Evolutionary conservation across 1,140 invertebrate genomes (phyloP).

Genomic region (Brachionus koreanus): DNA sequence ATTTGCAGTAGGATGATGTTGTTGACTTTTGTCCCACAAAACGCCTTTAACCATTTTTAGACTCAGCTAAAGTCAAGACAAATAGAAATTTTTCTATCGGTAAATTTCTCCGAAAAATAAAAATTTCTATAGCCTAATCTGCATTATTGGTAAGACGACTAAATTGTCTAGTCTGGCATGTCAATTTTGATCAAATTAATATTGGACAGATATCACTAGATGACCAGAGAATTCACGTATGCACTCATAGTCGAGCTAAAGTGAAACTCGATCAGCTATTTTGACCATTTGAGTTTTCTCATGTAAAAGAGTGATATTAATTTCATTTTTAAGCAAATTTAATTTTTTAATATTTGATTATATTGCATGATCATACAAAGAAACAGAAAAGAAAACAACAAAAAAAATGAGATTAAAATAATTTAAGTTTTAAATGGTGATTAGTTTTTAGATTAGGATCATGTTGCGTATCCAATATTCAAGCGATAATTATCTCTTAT

Average conservation of each 20-base stretch:
- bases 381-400: no score
- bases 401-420: not conserved
- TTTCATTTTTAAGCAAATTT: not conserved
- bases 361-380: not conserved
- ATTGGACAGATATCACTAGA: not conserved
- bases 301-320: not conserved
- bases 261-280: not conserved
- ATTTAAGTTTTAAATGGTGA: not conserved
- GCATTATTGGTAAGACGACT: not conserved
- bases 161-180: not conserved
- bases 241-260: not conserved
- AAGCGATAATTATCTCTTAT: slow-evolving; percentile 8
- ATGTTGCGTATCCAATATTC: not conserved
- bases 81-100: not conserved
- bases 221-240: not conserved
- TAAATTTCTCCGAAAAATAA: not conserved
- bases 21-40: not conserved
- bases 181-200: not conserved
- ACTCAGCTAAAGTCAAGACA: not conserved
- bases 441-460: slow-evolving; percentile 2
- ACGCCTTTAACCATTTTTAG: not conserved
- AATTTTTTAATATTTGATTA: not conserved
- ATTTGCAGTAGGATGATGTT: not conserved
- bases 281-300: not conserved
- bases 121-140: not conserved